Evolutionary conservation across 2,797 vertebrate species (phyloP).

Genomic region (Cephalopachus bancanus): DNA sequence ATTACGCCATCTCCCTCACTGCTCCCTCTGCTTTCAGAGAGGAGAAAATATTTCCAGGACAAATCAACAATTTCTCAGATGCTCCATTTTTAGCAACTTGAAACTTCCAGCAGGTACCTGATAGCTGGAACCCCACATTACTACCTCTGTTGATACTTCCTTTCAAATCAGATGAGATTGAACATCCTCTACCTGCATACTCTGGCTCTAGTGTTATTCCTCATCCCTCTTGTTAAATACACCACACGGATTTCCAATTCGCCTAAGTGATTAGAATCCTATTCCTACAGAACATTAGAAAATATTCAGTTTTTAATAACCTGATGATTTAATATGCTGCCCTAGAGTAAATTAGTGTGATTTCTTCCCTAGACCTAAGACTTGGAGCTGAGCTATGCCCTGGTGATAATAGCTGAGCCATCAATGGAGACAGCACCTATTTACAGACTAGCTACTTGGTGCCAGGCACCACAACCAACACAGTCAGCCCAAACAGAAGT

Average conservation of each 20-base stretch:
- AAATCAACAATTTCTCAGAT: conserved; percentile 1
- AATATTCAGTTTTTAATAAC: conserved; percentile 9
- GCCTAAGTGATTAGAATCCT: neutral
- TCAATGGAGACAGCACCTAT: neutral
- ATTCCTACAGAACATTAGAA: neutral
- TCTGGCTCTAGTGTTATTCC: neutral
- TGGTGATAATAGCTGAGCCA: neutral
- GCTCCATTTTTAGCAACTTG: neutral
- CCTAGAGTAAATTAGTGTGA: neutral
- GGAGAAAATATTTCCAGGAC: neutral
- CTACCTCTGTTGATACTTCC: neutral
- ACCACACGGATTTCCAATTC: neutral
- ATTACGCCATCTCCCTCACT: neutral
- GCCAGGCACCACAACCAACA: neutral
- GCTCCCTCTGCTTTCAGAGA: neutral
- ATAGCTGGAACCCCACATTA: neutral
- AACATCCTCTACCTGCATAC: neutral
- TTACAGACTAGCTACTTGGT: neutral
- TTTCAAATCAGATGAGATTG: conserved; percentile 21
- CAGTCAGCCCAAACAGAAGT: neutral
- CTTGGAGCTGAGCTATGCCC: neutral
- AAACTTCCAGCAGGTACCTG: neutral
- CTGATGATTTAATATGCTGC: neutral
- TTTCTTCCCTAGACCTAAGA: neutral
- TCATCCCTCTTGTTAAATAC: neutral